Evolutionary conservation across 2,888 invertebrate species (phyloP).

Genomic region (Ommatoiulus sabulosus): DNA sequence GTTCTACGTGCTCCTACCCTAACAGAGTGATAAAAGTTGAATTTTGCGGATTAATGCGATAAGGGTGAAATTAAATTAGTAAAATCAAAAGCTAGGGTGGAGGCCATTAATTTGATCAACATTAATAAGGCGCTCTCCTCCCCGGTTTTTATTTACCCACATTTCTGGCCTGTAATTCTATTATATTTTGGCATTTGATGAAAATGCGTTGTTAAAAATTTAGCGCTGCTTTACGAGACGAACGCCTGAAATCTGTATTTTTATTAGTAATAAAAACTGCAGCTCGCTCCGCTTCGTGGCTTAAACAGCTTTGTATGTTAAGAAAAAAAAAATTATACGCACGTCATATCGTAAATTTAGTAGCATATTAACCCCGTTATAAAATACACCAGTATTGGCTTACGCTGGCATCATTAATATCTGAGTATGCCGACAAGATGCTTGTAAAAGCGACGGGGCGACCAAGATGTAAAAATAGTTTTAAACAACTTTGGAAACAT

Average conservation of each 20-base stretch:
- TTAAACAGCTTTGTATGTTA: neutral
- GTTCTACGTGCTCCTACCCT: no score
- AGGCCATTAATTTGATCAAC: constrained; percentile 17
- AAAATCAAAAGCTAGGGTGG: neutral
- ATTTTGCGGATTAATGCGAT: neutral
- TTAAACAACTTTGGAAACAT: no score
- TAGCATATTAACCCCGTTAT: constrained; percentile 7
- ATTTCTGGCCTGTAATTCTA: constrained; percentile 11
- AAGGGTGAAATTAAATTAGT: constrained; percentile 8
- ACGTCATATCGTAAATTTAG: constrained; percentile 36
- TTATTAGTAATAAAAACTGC: constrained; percentile 21
- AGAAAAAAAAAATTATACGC: constrained; percentile 30
- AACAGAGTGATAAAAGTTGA: no score
- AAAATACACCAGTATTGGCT: neutral
- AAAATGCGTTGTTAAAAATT: constrained; percentile 13
- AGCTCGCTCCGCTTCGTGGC: neutral
- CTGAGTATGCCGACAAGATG: neutral
- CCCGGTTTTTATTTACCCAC: neutral
- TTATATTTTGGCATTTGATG: constrained; percentile 23
- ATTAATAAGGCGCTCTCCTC: neutral
- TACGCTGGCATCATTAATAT: neutral
- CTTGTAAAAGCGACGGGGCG: neutral
- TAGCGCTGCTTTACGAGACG: constrained; percentile 1
- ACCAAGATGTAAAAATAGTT: no score
- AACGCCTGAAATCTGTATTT: constrained; percentile 35